These are phyloP conservation scores for Lagria hirta DNA, from an alignment of 2,888 invertebrate species.

Conservation along the genomic window DNA sequence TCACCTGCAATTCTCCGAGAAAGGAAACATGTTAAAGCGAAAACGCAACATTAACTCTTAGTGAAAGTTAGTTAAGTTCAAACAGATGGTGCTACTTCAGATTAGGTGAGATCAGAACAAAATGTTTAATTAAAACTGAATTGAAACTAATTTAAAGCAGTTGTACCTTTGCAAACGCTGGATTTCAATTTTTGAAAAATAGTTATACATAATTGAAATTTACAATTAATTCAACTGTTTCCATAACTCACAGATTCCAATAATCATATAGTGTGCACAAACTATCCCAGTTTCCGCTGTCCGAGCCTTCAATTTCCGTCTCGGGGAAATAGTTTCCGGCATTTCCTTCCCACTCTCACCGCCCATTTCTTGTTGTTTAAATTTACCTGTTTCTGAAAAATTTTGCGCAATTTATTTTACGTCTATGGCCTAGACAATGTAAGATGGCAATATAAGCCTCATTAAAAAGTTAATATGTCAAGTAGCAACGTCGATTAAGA, in stretches of 20 bases:
- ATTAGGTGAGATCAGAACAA: conserved; percentile 21
- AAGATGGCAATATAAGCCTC: conserved; percentile 27
- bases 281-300: conserved; percentile 31
- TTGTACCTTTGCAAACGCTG: too few species aligned
- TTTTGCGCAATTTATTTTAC: conserved; percentile 6
- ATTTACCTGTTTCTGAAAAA: conserved; percentile 5
- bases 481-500: conserved; percentile 25
- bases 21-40: conserved; percentile 16
- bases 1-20: conserved; percentile 11
- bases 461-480: conserved; percentile 36
- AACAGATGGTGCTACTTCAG: conserved; percentile 17
- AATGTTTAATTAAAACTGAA: conserved; percentile 22
- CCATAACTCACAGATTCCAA: conserved; percentile 28
- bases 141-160: conserved; percentile 17
- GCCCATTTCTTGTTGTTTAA: conserved; percentile 8
- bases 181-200: conserved; percentile 12
- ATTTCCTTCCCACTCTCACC: conserved; percentile 8
- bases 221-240: conserved; percentile 8
- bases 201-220: conserved; percentile 10
- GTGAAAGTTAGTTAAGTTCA: conserved; percentile 18
- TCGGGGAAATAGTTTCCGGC: conserved; percentile 33
- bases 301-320: conserved; percentile 35
- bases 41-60: conserved; percentile 19
- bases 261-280: conserved; percentile 33
- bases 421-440: too few species aligned